A percentile compares a stretch with the other conserved stretches of the same genome.
These are phyloP conservation scores for Zaprionus vittiger DNA, from an alignment of 1,140 invertebrate genomes.

Conservation along the genomic window DNA sequence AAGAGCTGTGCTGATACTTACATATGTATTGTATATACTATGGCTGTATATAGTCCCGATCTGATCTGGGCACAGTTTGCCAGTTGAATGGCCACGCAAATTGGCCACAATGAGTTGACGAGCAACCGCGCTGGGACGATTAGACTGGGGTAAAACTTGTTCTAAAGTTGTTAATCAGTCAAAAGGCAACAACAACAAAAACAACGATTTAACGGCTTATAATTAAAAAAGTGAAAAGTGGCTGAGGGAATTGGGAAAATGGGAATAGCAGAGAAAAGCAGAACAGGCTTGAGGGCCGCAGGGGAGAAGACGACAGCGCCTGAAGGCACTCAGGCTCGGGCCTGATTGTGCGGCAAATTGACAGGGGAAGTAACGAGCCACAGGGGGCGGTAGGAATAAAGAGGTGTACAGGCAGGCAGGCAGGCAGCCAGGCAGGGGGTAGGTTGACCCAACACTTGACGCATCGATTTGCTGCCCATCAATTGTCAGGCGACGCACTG, in stretches of 20 bases:
- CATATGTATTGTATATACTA: not conserved
- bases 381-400: not conserved
- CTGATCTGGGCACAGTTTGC: constrained; percentile 9
- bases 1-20: not conserved
- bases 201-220: constrained; percentile 38
- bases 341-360: constrained; percentile 54
- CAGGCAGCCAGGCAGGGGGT: not conserved
- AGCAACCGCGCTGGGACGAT: not conserved
- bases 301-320: not conserved
- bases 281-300: not conserved
- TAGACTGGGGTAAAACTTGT: constrained; percentile 2
- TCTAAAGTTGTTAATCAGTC: constrained; percentile 57
- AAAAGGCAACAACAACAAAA: constrained; percentile 26
- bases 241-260: not conserved
- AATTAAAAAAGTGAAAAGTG: constrained; percentile 38
- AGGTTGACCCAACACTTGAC: constrained; percentile 42
- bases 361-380: constrained; percentile 18
- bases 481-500: constrained; percentile 20
- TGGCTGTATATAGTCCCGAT: not conserved
- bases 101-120: constrained; percentile 32
- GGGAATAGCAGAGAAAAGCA: not conserved
- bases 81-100: constrained; percentile 20
- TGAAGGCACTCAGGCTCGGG: constrained; percentile 30
- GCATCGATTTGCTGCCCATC: constrained; percentile 49
- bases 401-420: not conserved